phyloP scores from a whole-genome alignment of 2,113 vertebrate species.

The Onychostruthus taczanowskii region DNA sequence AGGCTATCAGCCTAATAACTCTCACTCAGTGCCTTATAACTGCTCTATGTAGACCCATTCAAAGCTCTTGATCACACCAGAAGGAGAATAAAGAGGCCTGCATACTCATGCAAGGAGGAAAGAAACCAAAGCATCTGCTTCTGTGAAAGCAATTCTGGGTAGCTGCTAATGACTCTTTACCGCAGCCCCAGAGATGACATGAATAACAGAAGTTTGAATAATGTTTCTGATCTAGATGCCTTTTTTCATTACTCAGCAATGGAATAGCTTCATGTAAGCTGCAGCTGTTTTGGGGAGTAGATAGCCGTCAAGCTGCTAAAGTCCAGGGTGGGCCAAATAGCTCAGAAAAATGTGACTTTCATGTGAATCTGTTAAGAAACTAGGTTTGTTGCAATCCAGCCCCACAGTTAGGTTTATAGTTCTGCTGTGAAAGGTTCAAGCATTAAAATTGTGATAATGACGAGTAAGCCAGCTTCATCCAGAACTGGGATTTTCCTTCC shows the following conservation, averaged over 20 bases:
- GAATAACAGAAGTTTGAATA: slow-evolving; percentile 6
- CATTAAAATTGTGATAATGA: not conserved
- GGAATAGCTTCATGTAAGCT: not conserved
- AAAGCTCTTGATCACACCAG: slow-evolving; percentile 5
- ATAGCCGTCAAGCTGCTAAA: not conserved
- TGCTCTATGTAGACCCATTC: not conserved
- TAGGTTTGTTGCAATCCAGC: not conserved
- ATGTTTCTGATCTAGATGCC: not conserved
- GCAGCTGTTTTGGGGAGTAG: not conserved
- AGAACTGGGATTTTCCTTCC: not conserved
- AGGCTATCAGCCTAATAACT: slow-evolving; percentile 47
- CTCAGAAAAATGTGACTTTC: not conserved
- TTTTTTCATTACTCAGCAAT: not conserved
- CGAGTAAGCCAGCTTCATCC: not conserved
- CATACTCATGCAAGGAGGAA: not conserved
- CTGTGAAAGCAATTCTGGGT: slow-evolving; percentile 25
- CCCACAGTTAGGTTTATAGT: not conserved
- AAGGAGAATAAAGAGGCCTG: slow-evolving; percentile 18
- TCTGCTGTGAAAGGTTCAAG: not conserved
- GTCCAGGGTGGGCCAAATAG: not conserved
- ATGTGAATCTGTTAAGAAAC: not conserved
- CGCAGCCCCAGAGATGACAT: not conserved
- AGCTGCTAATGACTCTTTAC: not conserved
- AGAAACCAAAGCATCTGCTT: slow-evolving; percentile 37
- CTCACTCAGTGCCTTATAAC: not conserved